Conservation (phyloP, 2,888 invertebrate species). For the Cactoblastis cactorum region DNA sequence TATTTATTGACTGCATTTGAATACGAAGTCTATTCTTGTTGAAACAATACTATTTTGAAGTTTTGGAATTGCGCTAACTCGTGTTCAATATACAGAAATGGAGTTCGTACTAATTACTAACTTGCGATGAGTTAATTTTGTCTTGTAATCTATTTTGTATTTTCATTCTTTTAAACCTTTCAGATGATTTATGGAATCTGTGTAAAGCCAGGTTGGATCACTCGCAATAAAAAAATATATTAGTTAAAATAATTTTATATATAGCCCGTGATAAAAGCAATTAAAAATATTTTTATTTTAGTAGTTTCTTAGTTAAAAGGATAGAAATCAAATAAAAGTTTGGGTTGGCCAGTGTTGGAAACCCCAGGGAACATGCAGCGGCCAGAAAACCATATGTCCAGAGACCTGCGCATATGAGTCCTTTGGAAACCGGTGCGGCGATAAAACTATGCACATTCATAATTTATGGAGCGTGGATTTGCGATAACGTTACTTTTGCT, state of each 20-base stretch:
- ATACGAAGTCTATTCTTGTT: neutral
- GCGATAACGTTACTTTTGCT: constrained; percentile 11
- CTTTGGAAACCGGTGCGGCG: constrained; percentile 8
- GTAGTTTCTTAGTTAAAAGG: no score
- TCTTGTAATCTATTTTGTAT: no score
- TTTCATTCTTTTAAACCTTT: no score
- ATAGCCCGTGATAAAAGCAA: no score
- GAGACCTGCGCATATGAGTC: constrained; percentile 1
- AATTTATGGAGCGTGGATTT: constrained; percentile 13
- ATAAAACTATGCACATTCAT: constrained; percentile 16
- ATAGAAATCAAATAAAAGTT: neutral
- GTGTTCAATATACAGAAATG: no score
- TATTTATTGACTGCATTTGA: constrained; percentile 4
- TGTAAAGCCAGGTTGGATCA: no score
- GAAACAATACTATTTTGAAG: neutral
- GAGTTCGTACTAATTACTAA: no score
- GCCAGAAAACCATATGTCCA: constrained; percentile 9
- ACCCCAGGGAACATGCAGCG: neutral
- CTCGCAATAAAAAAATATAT: no score
- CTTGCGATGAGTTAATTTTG: no score
- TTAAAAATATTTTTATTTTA: no score
- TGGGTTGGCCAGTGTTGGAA: neutral
- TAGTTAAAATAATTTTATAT: no score
- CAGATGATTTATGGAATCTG: no score
- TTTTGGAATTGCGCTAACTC: neutral